Evolutionary conservation across 23 tunicate species (phyloP), one percentile per base, ranked within the genome.

Genomic region (Corella eumyota): DNA sequence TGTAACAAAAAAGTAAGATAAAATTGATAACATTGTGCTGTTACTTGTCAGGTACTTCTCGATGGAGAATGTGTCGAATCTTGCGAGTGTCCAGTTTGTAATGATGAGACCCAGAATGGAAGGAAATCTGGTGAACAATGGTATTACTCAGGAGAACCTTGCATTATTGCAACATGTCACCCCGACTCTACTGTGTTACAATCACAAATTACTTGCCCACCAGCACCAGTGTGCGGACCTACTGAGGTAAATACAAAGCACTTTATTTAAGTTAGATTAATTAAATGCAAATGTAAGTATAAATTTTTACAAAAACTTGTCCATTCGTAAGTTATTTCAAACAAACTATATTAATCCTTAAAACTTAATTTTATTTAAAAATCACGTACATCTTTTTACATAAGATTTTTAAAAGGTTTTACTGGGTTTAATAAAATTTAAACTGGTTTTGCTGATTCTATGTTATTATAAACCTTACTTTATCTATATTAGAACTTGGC

Each of bases 71-170:
- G 98, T 66, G 53, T 92, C 27, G 79, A 65, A 36, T 32, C 77
- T 7, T 33, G 62, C 1, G 65, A 71, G 25, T 92, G 98, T 49
- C 81, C 85, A 38, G 86, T 76, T 2, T 92, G 98, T 64, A 57
- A 31, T 26, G 98, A 92, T 66, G 98, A 92, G 61, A 38, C 57
- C 23, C 81, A 76, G 17, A 56, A 55, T 21, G 98, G 98, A 61
- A 59, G 98, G 0, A 61, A 52, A 7, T 55, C 70, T 50, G 98
- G 98, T 7, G 98, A 92, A 37, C 84, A 72, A 66, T 92, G 98
- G 98, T 55, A 60, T 35, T 65, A 45, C 25, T 54, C 79, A 30
- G 58, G 66, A 13, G 93, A 92, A 5, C 76, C 87, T 5, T 92
- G 98, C 40, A 34, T 83, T 2, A 61, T 71, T 24, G 78, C 80